These are phyloP conservation scores for Catagonus wagneri DNA, from an alignment of 2,113 vertebrate genomes.

Conservation along the genomic window DNA sequence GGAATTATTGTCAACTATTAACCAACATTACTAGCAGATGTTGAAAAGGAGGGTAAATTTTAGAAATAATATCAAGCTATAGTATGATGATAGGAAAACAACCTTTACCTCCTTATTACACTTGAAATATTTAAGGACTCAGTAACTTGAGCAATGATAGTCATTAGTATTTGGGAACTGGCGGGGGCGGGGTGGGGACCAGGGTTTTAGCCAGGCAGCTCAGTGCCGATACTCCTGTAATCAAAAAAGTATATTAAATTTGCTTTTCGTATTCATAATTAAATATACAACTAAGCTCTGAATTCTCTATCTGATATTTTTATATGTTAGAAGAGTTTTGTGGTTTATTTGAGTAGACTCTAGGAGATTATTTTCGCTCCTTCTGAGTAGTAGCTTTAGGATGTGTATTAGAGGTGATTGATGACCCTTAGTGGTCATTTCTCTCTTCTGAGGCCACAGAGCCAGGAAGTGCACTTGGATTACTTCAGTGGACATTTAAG, in stretches of 20 bases:
- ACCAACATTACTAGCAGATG: not conserved
- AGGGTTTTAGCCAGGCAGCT: not conserved
- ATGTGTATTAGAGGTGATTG: no score
- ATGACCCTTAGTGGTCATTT: not conserved
- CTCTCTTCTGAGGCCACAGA: not conserved
- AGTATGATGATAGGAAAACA: not conserved
- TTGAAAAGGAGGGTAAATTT: not conserved
- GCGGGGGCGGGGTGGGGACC: not conserved
- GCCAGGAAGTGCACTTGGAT: not conserved
- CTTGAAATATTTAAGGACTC: not conserved
- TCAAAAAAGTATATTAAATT: not conserved
- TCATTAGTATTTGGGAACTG: not conserved
- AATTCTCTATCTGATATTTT: not conserved
- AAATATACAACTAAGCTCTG: not conserved
- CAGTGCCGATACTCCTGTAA: not conserved
- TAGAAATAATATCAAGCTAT: not conserved
- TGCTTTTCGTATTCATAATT: not conserved
- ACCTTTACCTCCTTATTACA: not conserved
- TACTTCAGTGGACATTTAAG: not conserved
- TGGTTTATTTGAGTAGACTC: not conserved
- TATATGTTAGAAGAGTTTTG: not conserved
- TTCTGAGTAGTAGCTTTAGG: not conserved
- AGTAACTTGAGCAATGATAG: not conserved
- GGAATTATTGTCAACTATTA: not conserved
- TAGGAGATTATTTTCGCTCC: not conserved